Evolutionary conservation across 2,888 invertebrate genomes (phyloP).

Genomic region (Rhamphomyia laevipes): DNA sequence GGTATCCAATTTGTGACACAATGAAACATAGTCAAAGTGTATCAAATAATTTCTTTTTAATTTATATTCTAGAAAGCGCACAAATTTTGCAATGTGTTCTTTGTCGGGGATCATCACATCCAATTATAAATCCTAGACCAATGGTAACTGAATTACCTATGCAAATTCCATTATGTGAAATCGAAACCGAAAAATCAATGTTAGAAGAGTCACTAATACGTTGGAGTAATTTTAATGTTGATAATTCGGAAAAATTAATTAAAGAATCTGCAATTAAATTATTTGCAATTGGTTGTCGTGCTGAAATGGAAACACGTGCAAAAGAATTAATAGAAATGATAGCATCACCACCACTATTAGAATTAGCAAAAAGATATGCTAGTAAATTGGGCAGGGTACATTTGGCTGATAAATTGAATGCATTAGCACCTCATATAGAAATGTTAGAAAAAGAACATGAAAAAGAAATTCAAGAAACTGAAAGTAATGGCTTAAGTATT

Average conservation of each 20-base stretch:
- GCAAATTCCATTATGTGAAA: conserved; percentile 65
- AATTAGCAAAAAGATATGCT: conserved; percentile 82
- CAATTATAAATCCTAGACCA: conserved; percentile 76
- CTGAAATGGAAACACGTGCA: conserved; percentile 74
- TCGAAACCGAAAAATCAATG: conserved; percentile 65
- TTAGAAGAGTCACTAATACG: conserved; percentile 65
- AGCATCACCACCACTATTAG: conserved; percentile 62
- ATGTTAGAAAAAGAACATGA: conserved; percentile 25
- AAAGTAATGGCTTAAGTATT: conserved; percentile 15
- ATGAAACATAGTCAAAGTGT: conserved; percentile 55
- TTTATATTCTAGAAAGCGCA: conserved; percentile 64
- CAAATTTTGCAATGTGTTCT: conserved; percentile 71
- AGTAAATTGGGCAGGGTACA: conserved; percentile 62
- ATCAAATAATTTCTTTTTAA: conserved; percentile 62
- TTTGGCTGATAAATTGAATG: conserved; percentile 64
- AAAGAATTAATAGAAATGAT: conserved; percentile 76
- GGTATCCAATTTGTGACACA: conserved; percentile 74
- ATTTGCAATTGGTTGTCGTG: conserved; percentile 80
- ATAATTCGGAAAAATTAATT: conserved; percentile 53
- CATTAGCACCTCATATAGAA: conserved; percentile 41
- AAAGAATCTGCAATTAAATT: conserved; percentile 76
- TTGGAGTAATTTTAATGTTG: conserved; percentile 48
- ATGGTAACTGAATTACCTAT: conserved; percentile 64
- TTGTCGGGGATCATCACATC: conserved; percentile 82
- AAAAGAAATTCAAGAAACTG: conserved; percentile 23